Base-by-base conservation (phyloP, 2,113 vertebrate genomes). In the Neoarius graeffei region DNA sequence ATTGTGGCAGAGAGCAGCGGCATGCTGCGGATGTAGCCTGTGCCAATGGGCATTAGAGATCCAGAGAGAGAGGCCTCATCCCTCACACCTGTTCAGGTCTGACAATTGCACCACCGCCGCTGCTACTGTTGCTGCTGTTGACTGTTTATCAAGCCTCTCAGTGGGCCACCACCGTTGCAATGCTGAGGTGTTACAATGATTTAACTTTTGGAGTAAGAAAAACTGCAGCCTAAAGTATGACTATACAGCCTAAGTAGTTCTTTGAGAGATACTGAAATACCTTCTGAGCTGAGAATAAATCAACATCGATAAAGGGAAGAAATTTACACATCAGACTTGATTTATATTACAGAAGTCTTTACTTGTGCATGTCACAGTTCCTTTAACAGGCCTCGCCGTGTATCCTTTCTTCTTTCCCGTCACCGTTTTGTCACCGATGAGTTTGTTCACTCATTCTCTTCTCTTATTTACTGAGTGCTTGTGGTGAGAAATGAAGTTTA, bases 271-370 rank as follows among this genome's bases (percentile, higher is more conserved):
- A 86, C 87, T 88, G 87, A 93, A 92, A 93, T 92, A 94, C 91
- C 89, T 84, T 83, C 89, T 88, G 89, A 90, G 92, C 85, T 92
- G 90, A 83, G 88, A 90, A 93, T 92, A 93, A 93, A 94, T 94
- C 93, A 92, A 89, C 91, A 87, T 17, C 35, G 87, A 85, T 88
- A 73, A 42, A 67, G 60, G 86, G 85, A 83, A 91, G 92, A 89
- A 94, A 92, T 94, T 87, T 93, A 94, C 85, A 15, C 91, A 91
- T 94, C 91, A 91, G 87, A 91, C 89, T 91, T 93, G 93, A 93
- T 92, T 92, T 91, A 94, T 94, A 94, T 94, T 91, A 92, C 88
- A 91, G 88, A 91, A 84, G 57, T 80, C 30, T 83, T 90, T 67
- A 14, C 87, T 79, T 35, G 91, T 89, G 89, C 88, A 27, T 73